Evolutionary conservation across 2,113 vertebrate species (phyloP).

Genomic region (Pseudois nayaur): DNA sequence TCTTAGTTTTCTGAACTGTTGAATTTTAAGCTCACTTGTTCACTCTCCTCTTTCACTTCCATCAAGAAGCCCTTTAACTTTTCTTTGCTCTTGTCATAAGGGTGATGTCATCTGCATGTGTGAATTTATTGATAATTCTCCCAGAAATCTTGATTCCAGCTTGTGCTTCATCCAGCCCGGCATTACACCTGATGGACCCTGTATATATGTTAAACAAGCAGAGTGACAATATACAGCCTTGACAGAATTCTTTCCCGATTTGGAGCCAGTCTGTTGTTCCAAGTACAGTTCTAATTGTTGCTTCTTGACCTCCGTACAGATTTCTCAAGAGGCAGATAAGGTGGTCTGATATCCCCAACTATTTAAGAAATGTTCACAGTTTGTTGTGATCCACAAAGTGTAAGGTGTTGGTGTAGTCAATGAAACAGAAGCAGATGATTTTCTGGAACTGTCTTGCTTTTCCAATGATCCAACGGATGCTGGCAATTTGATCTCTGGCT

Average conservation of each 20-base stretch:
- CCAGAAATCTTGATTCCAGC: background rate
- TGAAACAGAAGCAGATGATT: background rate
- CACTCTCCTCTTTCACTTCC: background rate
- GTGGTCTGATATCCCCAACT: background rate
- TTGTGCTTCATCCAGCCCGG: background rate
- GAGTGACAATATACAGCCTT: background rate
- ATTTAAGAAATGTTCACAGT: background rate
- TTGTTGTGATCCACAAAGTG: background rate
- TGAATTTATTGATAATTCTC: background rate
- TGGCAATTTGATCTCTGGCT: background rate
- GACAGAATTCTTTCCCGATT: background rate
- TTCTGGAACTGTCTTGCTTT: background rate
- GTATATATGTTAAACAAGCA: background rate
- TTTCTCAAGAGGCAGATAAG: background rate
- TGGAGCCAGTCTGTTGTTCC: background rate
- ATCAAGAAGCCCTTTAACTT: background rate
- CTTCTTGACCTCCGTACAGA: background rate
- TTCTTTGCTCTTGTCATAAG: background rate
- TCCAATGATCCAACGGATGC: background rate
- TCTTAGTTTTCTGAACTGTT: background rate
- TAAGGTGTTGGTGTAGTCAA: background rate
- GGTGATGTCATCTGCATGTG: background rate
- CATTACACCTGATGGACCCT: background rate
- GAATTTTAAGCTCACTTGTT: background rate
- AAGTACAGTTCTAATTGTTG: background rate